Evolutionary conservation across 2,113 vertebrate species (phyloP).

Genomic region (Sinocyclocheilus maitianheensis): DNA sequence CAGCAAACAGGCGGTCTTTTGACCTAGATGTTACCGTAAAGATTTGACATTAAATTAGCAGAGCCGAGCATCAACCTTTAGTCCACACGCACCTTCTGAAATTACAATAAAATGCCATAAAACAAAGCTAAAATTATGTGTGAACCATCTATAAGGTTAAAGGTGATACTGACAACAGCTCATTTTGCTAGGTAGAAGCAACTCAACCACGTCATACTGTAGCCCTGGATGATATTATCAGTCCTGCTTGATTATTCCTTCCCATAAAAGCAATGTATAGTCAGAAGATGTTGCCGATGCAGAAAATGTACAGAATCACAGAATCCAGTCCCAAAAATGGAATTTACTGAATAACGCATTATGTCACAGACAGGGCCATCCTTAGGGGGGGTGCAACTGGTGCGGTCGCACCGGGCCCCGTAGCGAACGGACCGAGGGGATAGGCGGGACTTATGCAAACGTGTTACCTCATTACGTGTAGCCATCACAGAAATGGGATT

Average conservation of each 20-base stretch:
- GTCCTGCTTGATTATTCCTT: not conserved
- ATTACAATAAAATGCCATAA: not conserved
- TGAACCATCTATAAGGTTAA: not conserved
- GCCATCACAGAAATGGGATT: too few species aligned
- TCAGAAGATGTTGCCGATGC: too few species aligned
- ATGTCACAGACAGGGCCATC: not conserved
- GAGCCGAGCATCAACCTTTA: slow-evolving; percentile 5
- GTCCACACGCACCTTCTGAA: not conserved
- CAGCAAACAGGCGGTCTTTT: not conserved
- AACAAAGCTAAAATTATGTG: not conserved
- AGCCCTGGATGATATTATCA: not conserved
- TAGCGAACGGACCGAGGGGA: too few species aligned
- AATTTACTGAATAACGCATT: not conserved
- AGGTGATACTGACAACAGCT: not conserved
- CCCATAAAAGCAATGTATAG: too few species aligned
- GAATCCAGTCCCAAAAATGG: not conserved
- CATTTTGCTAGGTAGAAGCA: not conserved
- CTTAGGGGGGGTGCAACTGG: too few species aligned
- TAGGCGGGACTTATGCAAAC: too few species aligned
- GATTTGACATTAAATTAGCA: slow-evolving; percentile 17
- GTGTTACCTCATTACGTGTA: too few species aligned
- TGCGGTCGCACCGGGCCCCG: too few species aligned
- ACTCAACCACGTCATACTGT: not conserved
- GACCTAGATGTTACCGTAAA: not conserved
- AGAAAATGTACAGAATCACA: not conserved